A percentile compares a stretch with the other conserved stretches of the same genome.
These are phyloP conservation scores for Tipula helvola DNA, from an alignment of 2,888 invertebrate genomes.

Conservation along the genomic window DNA sequence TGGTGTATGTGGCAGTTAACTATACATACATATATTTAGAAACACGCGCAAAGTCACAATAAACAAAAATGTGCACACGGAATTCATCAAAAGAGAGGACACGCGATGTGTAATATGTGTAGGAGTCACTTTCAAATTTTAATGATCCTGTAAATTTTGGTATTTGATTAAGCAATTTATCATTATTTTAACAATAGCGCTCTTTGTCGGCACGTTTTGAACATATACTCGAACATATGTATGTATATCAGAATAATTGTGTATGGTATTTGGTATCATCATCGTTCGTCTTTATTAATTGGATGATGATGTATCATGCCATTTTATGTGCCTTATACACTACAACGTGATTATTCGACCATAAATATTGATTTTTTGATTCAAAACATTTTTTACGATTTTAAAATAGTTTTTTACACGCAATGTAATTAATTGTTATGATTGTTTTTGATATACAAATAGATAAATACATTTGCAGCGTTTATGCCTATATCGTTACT, in stretches of 20 bases:
- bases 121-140: not conserved
- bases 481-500: not conserved
- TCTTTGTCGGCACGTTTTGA: not conserved
- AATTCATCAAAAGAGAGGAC: not conserved
- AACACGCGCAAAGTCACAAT: not conserved
- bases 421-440: not conserved
- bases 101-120: not conserved
- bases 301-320: not conserved
- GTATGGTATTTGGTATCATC: not conserved
- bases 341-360: not conserved
- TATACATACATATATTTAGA: not conserved
- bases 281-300: not conserved
- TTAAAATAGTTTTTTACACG: not conserved
- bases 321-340: too few species aligned
- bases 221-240: not conserved
- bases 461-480: not conserved
- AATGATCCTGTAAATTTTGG: not conserved
- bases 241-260: not conserved
- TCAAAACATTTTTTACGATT: not conserved
- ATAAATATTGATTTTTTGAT: not conserved
- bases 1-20: not conserved
- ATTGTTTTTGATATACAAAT: too few species aligned
- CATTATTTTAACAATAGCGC: not conserved
- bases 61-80: not conserved
- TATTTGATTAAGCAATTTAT: not conserved